phyloP scores from a whole-genome alignment of 1,140 invertebrate species.

The Oryctes rhinoceros region DNA sequence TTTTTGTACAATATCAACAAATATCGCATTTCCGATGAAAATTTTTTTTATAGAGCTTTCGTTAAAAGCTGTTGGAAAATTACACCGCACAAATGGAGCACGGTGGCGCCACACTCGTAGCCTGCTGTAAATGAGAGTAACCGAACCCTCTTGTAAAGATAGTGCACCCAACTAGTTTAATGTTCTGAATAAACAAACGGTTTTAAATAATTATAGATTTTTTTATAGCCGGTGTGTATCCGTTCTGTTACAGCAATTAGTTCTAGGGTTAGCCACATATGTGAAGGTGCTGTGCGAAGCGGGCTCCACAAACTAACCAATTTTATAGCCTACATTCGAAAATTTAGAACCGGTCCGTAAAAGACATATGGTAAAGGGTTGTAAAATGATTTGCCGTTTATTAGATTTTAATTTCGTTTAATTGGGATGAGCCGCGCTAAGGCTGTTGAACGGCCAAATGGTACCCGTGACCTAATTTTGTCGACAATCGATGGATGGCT shows the following conservation, averaged over 20 bases:
- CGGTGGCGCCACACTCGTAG: slow-evolving; percentile 5
- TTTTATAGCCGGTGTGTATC: slow-evolving; percentile 42
- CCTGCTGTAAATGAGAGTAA: slow-evolving; percentile 16
- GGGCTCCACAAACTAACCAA: slow-evolving; percentile 40
- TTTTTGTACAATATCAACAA: neutral
- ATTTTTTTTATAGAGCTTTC: neutral
- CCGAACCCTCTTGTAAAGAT: slow-evolving; percentile 30
- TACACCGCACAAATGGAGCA: neutral
- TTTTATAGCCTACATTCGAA: slow-evolving; percentile 40
- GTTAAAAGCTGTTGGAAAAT: slow-evolving; percentile 16
- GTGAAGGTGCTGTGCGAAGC: slow-evolving; percentile 34
- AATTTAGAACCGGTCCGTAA: slow-evolving; percentile 42
- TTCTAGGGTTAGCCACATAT: slow-evolving; percentile 47
- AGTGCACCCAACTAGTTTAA: slow-evolving; percentile 39
- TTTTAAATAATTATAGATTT: slow-evolving; percentile 46
- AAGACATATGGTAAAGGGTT: slow-evolving; percentile 49
- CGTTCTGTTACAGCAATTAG: slow-evolving; percentile 43
- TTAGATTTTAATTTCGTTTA: slow-evolving; percentile 49
- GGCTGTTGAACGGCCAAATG: slow-evolving; percentile 7
- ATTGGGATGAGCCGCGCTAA: slow-evolving; percentile 41
- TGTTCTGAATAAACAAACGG: slow-evolving; percentile 44
- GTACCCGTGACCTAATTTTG: neutral
- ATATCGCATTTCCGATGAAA: neutral
- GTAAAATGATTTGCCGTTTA: slow-evolving; percentile 47
- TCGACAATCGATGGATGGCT: slow-evolving; percentile 29